Evolutionary conservation across 23 tunicate species (phyloP).

Genomic region (Styela plicata): DNA sequence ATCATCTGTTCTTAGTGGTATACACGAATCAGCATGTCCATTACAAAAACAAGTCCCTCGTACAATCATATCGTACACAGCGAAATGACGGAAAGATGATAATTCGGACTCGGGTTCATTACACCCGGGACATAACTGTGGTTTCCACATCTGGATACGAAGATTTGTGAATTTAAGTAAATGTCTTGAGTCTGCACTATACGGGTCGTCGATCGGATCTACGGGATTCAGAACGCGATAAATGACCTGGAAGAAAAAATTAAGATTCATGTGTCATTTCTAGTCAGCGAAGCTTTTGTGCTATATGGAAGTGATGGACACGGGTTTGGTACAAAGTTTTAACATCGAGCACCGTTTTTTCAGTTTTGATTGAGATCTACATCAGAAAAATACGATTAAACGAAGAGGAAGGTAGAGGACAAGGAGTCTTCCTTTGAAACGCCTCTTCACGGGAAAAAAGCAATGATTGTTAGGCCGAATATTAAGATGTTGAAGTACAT

Average conservation of each 20-base stretch:
- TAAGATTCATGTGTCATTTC: background rate
- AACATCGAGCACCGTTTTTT: no score
- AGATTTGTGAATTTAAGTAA: conserved; percentile 80
- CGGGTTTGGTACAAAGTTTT: no score
- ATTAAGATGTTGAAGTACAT: no score
- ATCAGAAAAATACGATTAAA: no score
- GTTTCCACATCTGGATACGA: conserved; percentile 73
- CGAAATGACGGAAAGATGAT: conserved; percentile 34
- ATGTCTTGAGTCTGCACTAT: conserved; percentile 58
- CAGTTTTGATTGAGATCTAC: no score
- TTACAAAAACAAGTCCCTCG: conserved; percentile 78
- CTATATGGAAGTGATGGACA: no score
- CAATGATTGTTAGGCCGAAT: no score
- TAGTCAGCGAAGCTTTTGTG: no score
- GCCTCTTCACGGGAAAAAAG: no score
- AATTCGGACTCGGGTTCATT: background rate
- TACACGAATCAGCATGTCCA: conserved; percentile 76
- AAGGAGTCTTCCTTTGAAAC: no score
- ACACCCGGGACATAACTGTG: conserved; percentile 50
- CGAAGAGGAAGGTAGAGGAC: no score
- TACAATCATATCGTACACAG: conserved; percentile 63
- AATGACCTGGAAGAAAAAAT: conserved; percentile 54
- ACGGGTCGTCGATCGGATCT: conserved; percentile 50
- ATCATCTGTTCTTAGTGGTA: conserved; percentile 38
- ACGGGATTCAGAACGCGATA: conserved; percentile 61